Evolutionary conservation across 2,797 vertebrate genomes (phyloP).

Genomic region (Poeciliopsis presidionis): DNA sequence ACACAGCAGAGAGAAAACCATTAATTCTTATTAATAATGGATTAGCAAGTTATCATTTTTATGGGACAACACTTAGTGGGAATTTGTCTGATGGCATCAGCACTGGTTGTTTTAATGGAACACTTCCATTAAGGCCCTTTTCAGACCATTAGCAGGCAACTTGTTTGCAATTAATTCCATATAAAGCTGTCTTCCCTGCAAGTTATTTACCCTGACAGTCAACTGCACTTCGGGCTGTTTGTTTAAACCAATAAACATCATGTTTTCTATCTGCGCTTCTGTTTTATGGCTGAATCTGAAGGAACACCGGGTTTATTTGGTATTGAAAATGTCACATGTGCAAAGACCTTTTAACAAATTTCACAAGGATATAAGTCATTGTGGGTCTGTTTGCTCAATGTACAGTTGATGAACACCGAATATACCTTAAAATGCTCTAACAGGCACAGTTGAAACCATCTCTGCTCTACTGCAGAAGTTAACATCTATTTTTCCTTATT

Average conservation of each 20-base stretch:
- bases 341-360: background rate
- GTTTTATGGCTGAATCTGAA: slow-evolving; percentile 46
- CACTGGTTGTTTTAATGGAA: slow-evolving; percentile 77
- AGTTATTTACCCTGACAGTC: slow-evolving; percentile 78
- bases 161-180: slow-evolving; percentile 82
- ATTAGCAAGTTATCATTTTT: slow-evolving; percentile 83
- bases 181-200: slow-evolving; percentile 73
- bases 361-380: background rate
- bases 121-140: slow-evolving; percentile 79
- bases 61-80: slow-evolving; percentile 77
- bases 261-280: slow-evolving; percentile 56
- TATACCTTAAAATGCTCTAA: no score
- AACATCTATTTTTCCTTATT: background rate
- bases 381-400: background rate
- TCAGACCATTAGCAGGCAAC: slow-evolving; percentile 78
- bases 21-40: slow-evolving; percentile 85
- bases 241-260: slow-evolving; percentile 74
- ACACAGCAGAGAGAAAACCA: slow-evolving; percentile 74
- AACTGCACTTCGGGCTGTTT: slow-evolving; percentile 75
- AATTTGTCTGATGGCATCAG: slow-evolving; percentile 80
- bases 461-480: background rate
- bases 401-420: background rate
- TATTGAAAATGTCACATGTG: slow-evolving; percentile 11
- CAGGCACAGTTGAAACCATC: background rate
- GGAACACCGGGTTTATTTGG: slow-evolving; percentile 24